Evolutionary conservation across 2,888 invertebrate species (phyloP).

Genomic region (Rhagophthalmus giganteus): DNA sequence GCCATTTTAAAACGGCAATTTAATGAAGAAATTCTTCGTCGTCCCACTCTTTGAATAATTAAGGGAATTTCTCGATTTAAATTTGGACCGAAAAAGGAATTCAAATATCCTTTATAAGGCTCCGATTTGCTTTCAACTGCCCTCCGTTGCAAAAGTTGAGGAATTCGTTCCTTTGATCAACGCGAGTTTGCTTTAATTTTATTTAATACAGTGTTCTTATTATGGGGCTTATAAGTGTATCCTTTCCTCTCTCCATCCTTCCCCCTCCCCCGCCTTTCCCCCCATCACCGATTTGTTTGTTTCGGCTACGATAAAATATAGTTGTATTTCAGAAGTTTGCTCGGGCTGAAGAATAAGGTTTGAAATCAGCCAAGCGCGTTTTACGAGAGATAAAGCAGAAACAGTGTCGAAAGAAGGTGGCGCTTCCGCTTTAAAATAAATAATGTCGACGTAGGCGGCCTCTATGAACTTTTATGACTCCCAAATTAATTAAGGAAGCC

Average conservation of each 20-base stretch:
- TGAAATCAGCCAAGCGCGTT: conserved; percentile 38
- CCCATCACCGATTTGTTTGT: conserved; percentile 29
- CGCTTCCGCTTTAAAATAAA: conserved; percentile 37
- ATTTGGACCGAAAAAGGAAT: conserved; percentile 31
- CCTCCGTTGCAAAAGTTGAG: conserved; percentile 21
- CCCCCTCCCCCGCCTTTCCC: too few species aligned
- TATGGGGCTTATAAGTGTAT: conserved; percentile 7
- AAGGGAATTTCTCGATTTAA: conserved; percentile 16
- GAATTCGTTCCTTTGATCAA: conserved; percentile 25
- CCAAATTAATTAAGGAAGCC: conserved; percentile 14
- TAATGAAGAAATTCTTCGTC: not conserved
- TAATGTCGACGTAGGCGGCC: conserved; percentile 28
- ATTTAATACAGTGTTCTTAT: conserved; percentile 25
- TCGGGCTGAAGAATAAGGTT: conserved; percentile 31
- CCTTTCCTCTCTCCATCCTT: too few species aligned
- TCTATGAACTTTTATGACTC: conserved; percentile 20
- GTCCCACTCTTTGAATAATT: conserved; percentile 6
- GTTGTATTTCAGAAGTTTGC: conserved; percentile 30
- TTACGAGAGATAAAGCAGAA: conserved; percentile 49
- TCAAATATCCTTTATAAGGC: conserved; percentile 30
- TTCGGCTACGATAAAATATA: conserved; percentile 31
- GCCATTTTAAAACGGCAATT: not conserved
- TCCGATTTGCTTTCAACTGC: conserved; percentile 12
- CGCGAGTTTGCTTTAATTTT: conserved; percentile 21
- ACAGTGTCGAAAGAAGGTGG: conserved; percentile 41